Base-by-base conservation (phyloP, 1,140 invertebrate genomes). In the Neuroterus valhalla region DNA sequence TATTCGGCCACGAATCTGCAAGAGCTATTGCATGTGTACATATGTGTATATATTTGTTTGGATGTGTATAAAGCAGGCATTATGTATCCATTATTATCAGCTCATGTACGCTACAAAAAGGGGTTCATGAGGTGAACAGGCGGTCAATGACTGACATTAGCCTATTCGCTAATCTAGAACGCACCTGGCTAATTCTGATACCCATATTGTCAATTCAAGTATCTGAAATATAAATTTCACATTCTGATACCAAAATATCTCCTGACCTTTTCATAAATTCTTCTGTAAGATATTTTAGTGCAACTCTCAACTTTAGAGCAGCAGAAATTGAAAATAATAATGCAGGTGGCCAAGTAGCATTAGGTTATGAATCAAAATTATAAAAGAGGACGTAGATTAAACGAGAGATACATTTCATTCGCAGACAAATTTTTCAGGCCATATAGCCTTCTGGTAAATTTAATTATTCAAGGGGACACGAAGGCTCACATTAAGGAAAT, bases 81-180 rank as follows among this genome's bases (percentile, higher is more conserved):
- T 62, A 62, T 62, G 55, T 62, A 62, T 62, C 31, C 55, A 62
- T 8, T 26, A 23, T 62, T 62, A 62, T 62, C 26, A 31, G 26
- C 55, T 23, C 31, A n/a, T 31, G 55, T n/a, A 31, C 12, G 21
- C 23, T 62, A 31, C 8, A 23, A 31, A 62, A 62, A 15, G 23
- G 15, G 55, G 55, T 62, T 62, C 55, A 62, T 62, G 55, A 62
- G 55, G 55, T 26, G 31, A 62, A 62, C 55, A 23, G 55, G 68
- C 76, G 80, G 80, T 81, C 79, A 81, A 78, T 78, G 80, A 67
- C 76, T 81, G 76, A 75, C 76, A 80, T 81, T 81, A 74, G 66
- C 76, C 76, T 77, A 81, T 81, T 81, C 42, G 78, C 69, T 80
- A 76, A 78, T 81, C 73, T 68, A 66, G 69, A 69, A 48, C 76